Conservation (phyloP, 2,797 vertebrate species). For the Clarias pachynema region DNA sequence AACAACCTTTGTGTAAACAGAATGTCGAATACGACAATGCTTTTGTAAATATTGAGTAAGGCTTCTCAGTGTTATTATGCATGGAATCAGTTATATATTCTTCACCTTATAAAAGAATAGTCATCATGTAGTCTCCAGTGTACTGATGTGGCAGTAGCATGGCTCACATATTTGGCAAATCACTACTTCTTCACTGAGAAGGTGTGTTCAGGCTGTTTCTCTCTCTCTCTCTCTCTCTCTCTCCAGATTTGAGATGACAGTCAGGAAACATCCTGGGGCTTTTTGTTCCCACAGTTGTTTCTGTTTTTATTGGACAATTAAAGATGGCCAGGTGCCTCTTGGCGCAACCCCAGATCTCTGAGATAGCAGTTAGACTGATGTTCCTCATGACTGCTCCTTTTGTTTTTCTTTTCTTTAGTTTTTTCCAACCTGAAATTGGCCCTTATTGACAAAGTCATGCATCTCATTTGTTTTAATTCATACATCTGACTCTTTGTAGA, state of each 20-base stretch:
- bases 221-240: background rate
- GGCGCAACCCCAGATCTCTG: background rate
- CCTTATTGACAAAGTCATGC: background rate
- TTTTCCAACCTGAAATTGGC: background rate
- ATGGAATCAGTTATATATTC: background rate
- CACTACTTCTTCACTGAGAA: background rate
- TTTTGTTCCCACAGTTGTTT: background rate
- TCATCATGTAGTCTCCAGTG: background rate
- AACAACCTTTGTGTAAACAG: background rate
- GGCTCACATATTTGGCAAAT: background rate
- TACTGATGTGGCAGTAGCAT: background rate
- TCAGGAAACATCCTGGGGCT: background rate
- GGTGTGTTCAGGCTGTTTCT: background rate
- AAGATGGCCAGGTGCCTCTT: background rate
- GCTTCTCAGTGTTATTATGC: background rate
- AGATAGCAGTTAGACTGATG: background rate
- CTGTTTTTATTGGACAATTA: background rate
- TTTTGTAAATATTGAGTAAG: background rate
- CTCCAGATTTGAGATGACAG: background rate
- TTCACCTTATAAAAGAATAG: background rate
- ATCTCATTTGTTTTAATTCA: conserved; percentile 3
- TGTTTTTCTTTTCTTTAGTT: background rate
- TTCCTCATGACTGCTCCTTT: background rate
- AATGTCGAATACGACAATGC: background rate
- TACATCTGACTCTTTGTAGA: background rate